Conservation (phyloP, 2,797 vertebrate genomes). For the Arnoldichthys spilopterus region DNA sequence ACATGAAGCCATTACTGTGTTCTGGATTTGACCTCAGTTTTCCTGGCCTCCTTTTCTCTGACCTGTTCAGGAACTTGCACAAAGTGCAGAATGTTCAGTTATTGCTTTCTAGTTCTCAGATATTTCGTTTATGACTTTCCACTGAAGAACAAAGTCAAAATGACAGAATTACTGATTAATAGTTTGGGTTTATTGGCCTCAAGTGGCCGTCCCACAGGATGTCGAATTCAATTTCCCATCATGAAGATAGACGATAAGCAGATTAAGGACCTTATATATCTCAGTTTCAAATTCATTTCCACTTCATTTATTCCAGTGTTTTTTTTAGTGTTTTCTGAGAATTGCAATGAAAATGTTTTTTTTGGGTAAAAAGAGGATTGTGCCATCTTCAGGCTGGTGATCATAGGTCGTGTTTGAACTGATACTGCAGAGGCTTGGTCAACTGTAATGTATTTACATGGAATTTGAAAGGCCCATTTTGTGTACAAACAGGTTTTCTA, state of each 20-base stretch:
- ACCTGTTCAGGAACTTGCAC: not conserved
- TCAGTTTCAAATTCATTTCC: not conserved
- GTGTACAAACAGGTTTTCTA: not conserved
- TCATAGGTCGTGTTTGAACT: not conserved
- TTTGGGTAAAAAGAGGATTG: too few species aligned
- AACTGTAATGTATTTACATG: not conserved
- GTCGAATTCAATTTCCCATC: not conserved
- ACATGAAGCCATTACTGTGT: not conserved
- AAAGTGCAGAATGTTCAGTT: not conserved
- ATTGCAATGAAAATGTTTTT: not conserved
- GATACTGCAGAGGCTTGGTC: not conserved
- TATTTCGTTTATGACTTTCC: constrained; percentile 36
- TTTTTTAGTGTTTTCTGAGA: constrained; percentile 35
- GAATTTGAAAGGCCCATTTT: not conserved
- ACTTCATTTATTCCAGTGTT: not conserved
- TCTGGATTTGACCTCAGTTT: not conserved
- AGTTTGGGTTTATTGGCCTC: constrained; percentile 29
- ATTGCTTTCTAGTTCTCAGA: constrained; percentile 4
- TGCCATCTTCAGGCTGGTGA: not conserved
- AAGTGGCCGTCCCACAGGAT: not conserved
- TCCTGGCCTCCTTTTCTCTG: not conserved
- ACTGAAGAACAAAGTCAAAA: constrained; percentile 30
- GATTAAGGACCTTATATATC: constrained; percentile 16
- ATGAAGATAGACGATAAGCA: not conserved
- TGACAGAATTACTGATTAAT: constrained; percentile 34